Base-by-base conservation (phyloP, 1,140 invertebrate species). In the Leptinotarsa undecemlineata region DNA sequence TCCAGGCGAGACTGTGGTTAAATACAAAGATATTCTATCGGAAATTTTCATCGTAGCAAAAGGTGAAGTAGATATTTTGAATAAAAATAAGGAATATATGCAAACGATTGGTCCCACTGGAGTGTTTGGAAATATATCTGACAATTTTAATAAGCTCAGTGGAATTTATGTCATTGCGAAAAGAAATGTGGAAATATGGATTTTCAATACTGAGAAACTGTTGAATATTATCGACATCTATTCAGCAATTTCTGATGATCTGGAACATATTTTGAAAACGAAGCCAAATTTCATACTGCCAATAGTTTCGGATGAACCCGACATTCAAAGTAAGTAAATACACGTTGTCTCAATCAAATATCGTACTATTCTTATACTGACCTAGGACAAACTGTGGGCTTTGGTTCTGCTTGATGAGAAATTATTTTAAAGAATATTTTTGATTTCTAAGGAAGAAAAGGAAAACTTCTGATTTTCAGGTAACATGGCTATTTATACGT, bases 181-280 rank as follows among this genome's bases (percentile, higher is more conserved):
- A 72, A 72, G 14, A 63, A 62, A 72, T 60, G 70, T 72, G 15
- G 70, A 72, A 63, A 15, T 72, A 20, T 72, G 70, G 57, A 26
- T 62, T 62, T 13, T 72, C 3, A 47, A 62, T 48, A 72, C 70
- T 4, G 70, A 62, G 33, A 23, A 61, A 21, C n/a, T 72, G 42
- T 63, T 63, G 6, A n/a, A 63, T 72, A 48, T 23, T n/a, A 33
- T 72, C 13, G 60, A 62, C n/a, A 1, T 17, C 14, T 63, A 72
- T 47, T 60, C 70, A 62, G 48, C 26, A 11, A 20, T 72, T 8
- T n/a, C 15, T 19, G 4, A 72, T 60, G 23, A 63, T 17, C 21
- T 72, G 47, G 68, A 60, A 13, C 6, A 21, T 4, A 17, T 21
- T 5, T 20, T 21, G 63, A 64, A 64, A 33, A 64, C 15, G n/a